These are phyloP conservation scores for Nemotelus pantherinus DNA, from an alignment of 2,888 invertebrate genomes.

Conservation along the genomic window DNA sequence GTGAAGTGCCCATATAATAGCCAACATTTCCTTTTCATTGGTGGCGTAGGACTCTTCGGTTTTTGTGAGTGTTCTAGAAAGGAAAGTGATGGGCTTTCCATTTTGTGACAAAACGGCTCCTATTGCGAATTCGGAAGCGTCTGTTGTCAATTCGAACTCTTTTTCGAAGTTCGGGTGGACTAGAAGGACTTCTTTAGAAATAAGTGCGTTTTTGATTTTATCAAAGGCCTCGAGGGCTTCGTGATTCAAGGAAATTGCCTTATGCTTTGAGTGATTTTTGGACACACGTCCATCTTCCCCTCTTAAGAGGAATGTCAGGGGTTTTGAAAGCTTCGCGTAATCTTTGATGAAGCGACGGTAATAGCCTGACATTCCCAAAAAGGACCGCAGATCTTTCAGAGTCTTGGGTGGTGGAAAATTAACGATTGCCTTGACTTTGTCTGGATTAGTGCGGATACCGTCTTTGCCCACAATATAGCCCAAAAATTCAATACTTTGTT, in stretches of 20 bases:
- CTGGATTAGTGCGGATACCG: constrained; percentile 53
- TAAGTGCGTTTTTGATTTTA: background rate
- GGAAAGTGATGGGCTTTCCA: background rate
- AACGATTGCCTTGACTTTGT: background rate
- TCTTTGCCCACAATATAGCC: constrained; percentile 55
- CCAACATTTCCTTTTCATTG: constrained; percentile 22
- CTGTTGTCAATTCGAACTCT: background rate
- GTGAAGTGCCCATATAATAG: background rate
- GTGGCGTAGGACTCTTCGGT: background rate
- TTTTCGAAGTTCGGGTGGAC: background rate
- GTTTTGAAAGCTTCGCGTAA: too few species aligned
- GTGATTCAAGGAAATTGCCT: background rate
- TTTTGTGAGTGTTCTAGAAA: constrained; percentile 4
- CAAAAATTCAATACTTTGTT: constrained; percentile 55
- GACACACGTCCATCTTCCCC: too few species aligned
- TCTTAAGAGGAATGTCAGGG: too few species aligned
- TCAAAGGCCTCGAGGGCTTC: background rate
- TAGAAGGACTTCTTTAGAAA: background rate
- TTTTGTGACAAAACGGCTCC: constrained; percentile 4
- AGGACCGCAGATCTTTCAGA: constrained; percentile 1
- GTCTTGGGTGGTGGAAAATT: background rate
- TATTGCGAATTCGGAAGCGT: constrained; percentile 1
- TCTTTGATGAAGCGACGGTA: background rate
- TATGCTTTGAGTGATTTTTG: background rate
- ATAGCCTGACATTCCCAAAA: constrained; percentile 18